Percentiles rank a stretch among this genome's conserved stretches.
phyloP scores from a whole-genome alignment of 1,140 invertebrate genomes.

The Scaptomyza pallida region DNA sequence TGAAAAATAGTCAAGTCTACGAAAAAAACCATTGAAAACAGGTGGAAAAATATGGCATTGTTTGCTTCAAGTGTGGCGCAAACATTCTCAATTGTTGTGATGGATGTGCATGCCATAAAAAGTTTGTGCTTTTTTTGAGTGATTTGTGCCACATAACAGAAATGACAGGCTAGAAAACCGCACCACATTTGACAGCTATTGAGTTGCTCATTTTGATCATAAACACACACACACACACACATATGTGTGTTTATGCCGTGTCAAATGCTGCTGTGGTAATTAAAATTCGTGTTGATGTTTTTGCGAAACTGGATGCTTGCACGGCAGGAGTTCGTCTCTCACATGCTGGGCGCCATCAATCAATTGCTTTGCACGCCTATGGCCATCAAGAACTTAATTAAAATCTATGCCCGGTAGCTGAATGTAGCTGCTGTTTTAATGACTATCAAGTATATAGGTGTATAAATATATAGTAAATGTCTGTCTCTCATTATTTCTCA shows the following conservation, averaged over 20 bases:
- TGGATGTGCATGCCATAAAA: conserved; percentile 21
- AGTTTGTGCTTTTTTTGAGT: conserved; percentile 27
- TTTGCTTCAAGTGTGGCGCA: background rate
- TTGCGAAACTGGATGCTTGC: background rate
- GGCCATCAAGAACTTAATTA: conserved; percentile 39
- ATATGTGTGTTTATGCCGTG: conserved; percentile 1
- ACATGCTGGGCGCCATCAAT: conserved; percentile 23
- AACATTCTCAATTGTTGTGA: conserved; percentile 2
- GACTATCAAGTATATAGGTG: conserved; percentile 17
- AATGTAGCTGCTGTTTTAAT: conserved; percentile 1
- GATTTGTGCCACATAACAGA: conserved; percentile 21
- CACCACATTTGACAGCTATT: background rate
- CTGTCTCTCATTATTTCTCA: conserved; percentile 28
- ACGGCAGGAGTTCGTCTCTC: background rate
- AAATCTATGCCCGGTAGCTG: conserved; percentile 10
- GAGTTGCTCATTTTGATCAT: background rate
- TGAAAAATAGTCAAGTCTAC: background rate
- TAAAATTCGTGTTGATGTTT: conserved; percentile 34
- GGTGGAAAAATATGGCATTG: conserved; percentile 14
- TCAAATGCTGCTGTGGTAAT: conserved; percentile 36
- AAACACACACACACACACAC: no score
- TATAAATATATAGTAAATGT: background rate
- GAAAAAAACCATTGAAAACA: conserved; percentile 22
- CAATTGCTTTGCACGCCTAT: conserved; percentile 4
- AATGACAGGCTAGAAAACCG: background rate